Evolutionary conservation across 2,797 vertebrate species (phyloP), one percentile per base, ranked within the genome.

Genomic region (Xerus rutilus): DNA sequence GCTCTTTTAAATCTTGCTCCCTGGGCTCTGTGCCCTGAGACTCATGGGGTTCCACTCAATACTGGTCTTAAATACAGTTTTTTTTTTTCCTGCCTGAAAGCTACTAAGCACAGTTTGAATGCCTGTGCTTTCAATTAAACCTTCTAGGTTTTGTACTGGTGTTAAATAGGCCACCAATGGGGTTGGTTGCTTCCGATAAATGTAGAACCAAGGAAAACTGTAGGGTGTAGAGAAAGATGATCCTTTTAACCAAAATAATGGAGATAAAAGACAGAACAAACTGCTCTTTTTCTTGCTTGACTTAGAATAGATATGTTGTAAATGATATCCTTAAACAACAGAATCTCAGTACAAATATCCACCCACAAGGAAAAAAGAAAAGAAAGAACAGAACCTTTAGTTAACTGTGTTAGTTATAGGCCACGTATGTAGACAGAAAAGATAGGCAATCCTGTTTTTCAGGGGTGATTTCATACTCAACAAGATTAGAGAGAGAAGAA

Each of bases 91-190:
- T 11, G 7, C 3, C 28, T 93, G 47, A 90, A 95, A 94, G 93
- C 76, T 93, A 67, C 72, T 62, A 94, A 95, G 90, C 93, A 92
- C 95, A 96, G 96, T 94, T 95, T 95, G 95, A 97, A 97, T 95
- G 90, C 15, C 76, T 94, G 89, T 65, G 83, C 89, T 96, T 97
- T 97, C 96, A 97, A 97, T 98, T 97, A 97, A 96, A 91, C 43
- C 69, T 95, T 93, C 88, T 45, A 85, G 81, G 88, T 96, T 98
- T 96, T 97, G 93, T 94, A 84, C 86, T 95, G 73, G 78, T 97
- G 70, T 95, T 97, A 96, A 98, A 96, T 95, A 97, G 96, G 86
- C 65, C 91, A 89, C 92, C 83, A 85, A 47, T 95, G 47, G 74
- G 86, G 32, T 81, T 96, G 54, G 79, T 89, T 74, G 69, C 92